Conservation (phyloP, 2,888 invertebrate species). For the Busseola fusca region DNA sequence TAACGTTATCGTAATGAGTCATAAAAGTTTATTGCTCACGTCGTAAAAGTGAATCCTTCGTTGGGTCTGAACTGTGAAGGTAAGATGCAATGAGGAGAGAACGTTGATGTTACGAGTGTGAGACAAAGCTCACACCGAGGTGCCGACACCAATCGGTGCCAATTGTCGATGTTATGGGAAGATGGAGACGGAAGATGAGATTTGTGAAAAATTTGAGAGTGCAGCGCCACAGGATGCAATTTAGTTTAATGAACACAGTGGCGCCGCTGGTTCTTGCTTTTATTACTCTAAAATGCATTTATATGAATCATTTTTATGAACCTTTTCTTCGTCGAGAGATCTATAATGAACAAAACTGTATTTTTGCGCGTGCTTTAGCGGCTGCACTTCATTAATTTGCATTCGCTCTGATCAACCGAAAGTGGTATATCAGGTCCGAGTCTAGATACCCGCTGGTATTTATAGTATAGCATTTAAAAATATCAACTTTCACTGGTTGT, state of each 20-base stretch:
- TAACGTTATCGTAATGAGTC: conserved; percentile 82
- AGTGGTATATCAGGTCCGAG: conserved; percentile 68
- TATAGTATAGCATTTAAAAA: conserved; percentile 44
- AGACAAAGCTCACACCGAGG: conserved; percentile 60
- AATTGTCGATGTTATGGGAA: conserved; percentile 54
- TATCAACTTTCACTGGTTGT: conserved; percentile 56
- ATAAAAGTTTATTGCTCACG: conserved; percentile 80
- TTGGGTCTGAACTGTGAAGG: conserved; percentile 70
- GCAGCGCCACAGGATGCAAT: conserved; percentile 43
- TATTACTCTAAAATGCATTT: conserved; percentile 33
- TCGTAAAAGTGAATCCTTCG: conserved; percentile 79
- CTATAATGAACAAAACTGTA: conserved; percentile 19
- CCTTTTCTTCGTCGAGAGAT: conserved; percentile 17
- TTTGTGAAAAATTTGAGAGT: conserved; percentile 55
- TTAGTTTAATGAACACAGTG: conserved; percentile 49
- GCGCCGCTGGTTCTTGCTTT: conserved; percentile 42
- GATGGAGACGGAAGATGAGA: conserved; percentile 39
- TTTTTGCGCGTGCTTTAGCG: conserved; percentile 9
- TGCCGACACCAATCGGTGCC: conserved; percentile 48
- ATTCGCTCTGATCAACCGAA: conserved; percentile 68
- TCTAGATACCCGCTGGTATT: conserved; percentile 46
- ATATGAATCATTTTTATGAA: conserved; percentile 40
- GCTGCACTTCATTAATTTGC: conserved; percentile 30
- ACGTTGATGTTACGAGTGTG: conserved; percentile 65
- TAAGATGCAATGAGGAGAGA: conserved; percentile 67